phyloP scores from a whole-genome alignment of 2,797 vertebrate genomes.

The Heteromormyrus szaboi region DNA sequence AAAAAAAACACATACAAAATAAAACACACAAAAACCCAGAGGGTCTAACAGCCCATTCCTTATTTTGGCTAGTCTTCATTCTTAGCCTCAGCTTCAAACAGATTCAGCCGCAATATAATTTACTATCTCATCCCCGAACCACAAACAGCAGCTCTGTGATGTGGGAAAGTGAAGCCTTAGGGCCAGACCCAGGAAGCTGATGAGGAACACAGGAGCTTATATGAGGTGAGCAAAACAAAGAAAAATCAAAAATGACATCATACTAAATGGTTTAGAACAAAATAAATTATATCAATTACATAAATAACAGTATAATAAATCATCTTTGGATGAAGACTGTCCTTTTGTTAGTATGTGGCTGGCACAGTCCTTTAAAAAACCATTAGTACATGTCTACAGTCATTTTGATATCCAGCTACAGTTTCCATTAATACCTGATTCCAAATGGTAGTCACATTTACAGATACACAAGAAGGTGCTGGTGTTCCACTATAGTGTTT shows the following conservation, averaged over 20 bases:
- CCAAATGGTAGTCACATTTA: background rate
- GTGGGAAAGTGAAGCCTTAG: background rate
- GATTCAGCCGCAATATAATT: slow-evolving; percentile 3
- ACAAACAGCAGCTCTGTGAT: background rate
- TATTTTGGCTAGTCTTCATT: background rate
- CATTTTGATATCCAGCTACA: background rate
- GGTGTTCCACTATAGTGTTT: background rate
- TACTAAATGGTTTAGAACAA: background rate
- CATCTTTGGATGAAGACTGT: background rate
- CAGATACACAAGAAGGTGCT: background rate
- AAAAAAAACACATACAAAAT: background rate
- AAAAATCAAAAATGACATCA: background rate
- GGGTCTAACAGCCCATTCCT: background rate
- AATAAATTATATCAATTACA: background rate
- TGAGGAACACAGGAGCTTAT: background rate
- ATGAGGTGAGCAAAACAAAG: background rate
- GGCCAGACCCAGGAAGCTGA: background rate
- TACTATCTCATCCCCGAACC: background rate
- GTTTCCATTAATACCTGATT: background rate
- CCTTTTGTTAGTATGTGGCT: background rate
- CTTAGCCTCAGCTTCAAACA: background rate
- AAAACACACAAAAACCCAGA: background rate
- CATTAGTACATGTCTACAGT: background rate
- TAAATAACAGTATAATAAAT: background rate
- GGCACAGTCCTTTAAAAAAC: background rate